Evolutionary conservation across 2,113 vertebrate species (phyloP).

Genomic region (Phylloscopus trochiloides): DNA sequence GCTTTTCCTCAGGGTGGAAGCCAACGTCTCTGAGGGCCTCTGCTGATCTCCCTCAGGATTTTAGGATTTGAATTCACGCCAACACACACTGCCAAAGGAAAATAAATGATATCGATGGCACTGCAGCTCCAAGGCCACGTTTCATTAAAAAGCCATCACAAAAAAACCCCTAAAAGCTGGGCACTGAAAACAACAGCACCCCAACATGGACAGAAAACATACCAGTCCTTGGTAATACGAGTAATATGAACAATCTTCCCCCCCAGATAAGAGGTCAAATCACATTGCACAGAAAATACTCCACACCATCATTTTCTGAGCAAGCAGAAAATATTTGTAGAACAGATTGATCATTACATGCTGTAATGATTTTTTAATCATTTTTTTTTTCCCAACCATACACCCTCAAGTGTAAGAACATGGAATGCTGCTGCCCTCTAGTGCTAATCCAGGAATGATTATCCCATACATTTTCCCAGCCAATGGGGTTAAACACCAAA

Average conservation of each 20-base stretch:
- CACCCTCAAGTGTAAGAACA: rapidly evolving
- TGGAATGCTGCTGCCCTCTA: conserved; percentile 30
- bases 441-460: not conserved
- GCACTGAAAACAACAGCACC: not conserved
- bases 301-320: not conserved
- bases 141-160: not conserved
- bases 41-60: not conserved
- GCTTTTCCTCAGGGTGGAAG: not conserved
- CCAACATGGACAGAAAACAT: not conserved
- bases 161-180: not conserved
- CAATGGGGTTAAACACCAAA: not conserved
- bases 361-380: not conserved
- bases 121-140: not conserved
- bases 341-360: not conserved
- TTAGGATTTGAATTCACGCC: not conserved
- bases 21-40: not conserved
- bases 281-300: not conserved
- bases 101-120: not conserved
- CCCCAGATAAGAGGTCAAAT: not conserved
- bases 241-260: not conserved
- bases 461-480: not conserved
- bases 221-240: not conserved
- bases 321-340: conserved; percentile 25
- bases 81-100: not conserved
- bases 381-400: not conserved